Conservation (phyloP, 2,888 invertebrate species). For the Atethmia centrago region DNA sequence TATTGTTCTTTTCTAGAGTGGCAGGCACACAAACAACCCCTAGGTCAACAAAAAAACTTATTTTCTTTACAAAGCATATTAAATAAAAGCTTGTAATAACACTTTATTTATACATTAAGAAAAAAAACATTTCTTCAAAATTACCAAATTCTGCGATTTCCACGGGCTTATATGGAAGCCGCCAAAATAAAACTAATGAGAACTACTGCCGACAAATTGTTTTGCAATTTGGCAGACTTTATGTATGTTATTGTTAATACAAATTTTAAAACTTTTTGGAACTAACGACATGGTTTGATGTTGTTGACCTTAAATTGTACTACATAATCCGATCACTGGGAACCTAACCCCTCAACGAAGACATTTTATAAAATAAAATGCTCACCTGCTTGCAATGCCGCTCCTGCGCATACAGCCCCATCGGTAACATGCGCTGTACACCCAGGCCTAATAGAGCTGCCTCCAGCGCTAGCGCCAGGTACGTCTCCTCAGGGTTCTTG, state of each 20-base stretch:
- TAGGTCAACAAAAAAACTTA: neutral
- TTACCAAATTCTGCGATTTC: neutral
- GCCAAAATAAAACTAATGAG: too few species aligned
- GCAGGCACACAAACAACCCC: neutral
- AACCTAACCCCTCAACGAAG: too few species aligned
- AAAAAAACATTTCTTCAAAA: too few species aligned
- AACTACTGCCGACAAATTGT: too few species aligned
- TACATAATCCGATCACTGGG: neutral
- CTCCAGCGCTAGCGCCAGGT: conserved; percentile 94
- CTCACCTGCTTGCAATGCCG: conserved; percentile 88
- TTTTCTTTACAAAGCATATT: neutral
- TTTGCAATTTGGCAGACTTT: too few species aligned
- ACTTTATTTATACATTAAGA: too few species aligned
- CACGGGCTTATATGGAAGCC: neutral
- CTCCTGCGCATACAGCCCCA: conserved; percentile 94
- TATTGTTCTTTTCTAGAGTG: neutral
- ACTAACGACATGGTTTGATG: neutral
- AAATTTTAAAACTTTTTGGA: too few species aligned
- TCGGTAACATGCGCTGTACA: conserved; percentile 94
- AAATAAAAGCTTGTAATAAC: neutral
- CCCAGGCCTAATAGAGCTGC: conserved; percentile 95
- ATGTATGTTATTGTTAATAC: too few species aligned
- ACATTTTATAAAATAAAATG: neutral
- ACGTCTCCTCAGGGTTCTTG: conserved; percentile 93
- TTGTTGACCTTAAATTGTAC: neutral